Evolutionary conservation across 53 echinoderm and acorn worm species (phyloP).

Genomic region (Holothuria scabra): DNA sequence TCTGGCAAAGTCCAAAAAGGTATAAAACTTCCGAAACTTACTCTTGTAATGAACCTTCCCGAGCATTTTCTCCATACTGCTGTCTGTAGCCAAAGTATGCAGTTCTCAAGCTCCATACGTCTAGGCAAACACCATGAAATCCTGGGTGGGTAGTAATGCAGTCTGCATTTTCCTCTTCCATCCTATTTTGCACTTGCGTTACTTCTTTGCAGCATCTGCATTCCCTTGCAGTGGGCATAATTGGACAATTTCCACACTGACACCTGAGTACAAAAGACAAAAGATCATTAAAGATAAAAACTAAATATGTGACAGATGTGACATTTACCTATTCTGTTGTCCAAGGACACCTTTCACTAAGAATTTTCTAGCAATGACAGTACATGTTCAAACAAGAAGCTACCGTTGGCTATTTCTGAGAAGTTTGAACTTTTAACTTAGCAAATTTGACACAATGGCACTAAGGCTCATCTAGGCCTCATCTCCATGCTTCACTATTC

Average conservation of each 20-base stretch:
- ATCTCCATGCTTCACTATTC: too few species aligned
- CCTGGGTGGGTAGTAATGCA: conserved; percentile 15
- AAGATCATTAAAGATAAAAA: neutral
- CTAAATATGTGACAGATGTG: neutral
- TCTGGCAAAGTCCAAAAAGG: too few species aligned
- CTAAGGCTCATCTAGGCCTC: too few species aligned
- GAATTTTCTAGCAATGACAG: neutral
- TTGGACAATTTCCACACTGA: neutral
- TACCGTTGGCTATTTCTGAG: neutral
- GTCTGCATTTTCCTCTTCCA: conserved; percentile 7
- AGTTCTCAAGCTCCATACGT: neutral
- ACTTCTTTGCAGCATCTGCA: conserved; percentile 16
- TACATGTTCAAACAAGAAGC: neutral
- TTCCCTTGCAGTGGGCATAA: conserved; percentile 5
- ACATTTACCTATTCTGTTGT: neutral
- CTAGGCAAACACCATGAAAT: neutral
- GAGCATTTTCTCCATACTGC: conserved; percentile 5
- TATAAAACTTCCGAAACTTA: conserved; percentile 12
- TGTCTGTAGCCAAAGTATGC: conserved; percentile 1
- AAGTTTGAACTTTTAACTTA: neutral
- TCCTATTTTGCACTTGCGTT: neutral
- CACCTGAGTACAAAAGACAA: conserved; percentile 4
- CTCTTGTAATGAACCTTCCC: neutral
- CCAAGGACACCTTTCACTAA: neutral
- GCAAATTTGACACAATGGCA: too few species aligned